Base-by-base conservation (phyloP, 2,888 invertebrate genomes). In the Melieria picta region DNA sequence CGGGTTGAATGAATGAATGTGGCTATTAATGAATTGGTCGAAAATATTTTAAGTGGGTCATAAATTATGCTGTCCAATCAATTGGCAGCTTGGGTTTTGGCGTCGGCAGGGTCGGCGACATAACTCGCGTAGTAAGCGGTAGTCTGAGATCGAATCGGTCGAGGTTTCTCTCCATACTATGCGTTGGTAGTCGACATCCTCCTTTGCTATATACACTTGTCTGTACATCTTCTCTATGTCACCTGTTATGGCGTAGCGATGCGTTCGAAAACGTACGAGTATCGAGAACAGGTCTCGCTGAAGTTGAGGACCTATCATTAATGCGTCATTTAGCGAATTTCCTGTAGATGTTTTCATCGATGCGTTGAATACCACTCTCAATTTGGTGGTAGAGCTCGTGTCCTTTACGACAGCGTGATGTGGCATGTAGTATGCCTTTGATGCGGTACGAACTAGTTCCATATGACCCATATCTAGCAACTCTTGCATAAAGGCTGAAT, bases 301-400 rank as follows among this genome's bases (percentile, higher is more conserved):
- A 1, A 76, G 68, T 46, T 69, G 75, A 2, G 75, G 74, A 1
- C 72, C 72, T 4, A 76, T 65, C 72, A 74, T 71, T 58, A 65
- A 65, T 1, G 46, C 56, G 16, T 73, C 71, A 46, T 73, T 68
- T 5, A 75, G 64, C 3, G 65, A 76, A 46, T 66, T 57, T 10
- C 65, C 64, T 7, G 43, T 43, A 7, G 60, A 60, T 3, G 2
- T 46, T 52, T 65, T 65, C 65, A 46, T 65, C 42, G 70, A 73
- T 1, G 69, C 70, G 30, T 73, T 70, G 11, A 75, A 76, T 5
- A 75, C 69, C 3, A 60, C 71, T 47, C 74, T 64, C 7, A 69
- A 50, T 7, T 75, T 73, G 4, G 73, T 73, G 1, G 72, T 73
- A 3, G 63, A 69, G 30, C 73, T 76, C 5, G 72, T 56, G 7